These are phyloP conservation scores for Helicorthomorpha holstii DNA, from an alignment of 1,140 invertebrate genomes.

Conservation along the genomic window DNA sequence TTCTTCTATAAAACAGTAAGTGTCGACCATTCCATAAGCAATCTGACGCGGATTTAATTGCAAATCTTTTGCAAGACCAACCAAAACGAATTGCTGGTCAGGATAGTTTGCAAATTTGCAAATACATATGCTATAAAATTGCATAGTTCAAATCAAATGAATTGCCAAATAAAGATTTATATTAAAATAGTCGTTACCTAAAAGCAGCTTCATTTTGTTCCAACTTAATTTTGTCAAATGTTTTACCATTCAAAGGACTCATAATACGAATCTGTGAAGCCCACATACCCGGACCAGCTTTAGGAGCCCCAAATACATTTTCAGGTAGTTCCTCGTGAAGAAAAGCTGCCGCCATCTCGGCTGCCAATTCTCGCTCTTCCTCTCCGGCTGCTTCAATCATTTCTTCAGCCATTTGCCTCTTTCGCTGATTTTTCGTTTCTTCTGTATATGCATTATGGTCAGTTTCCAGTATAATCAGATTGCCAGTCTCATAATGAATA, in stretches of 20 bases:
- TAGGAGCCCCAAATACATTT: slow-evolving; percentile 82
- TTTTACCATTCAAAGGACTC: slow-evolving; percentile 69
- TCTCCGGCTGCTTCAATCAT: slow-evolving; percentile 92
- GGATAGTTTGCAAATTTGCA: slow-evolving; percentile 50
- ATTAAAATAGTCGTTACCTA: slow-evolving; percentile 39
- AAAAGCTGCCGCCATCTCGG: slow-evolving; percentile 93
- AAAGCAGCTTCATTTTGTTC: slow-evolving; percentile 95
- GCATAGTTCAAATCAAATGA: background rate
- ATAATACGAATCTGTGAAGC: slow-evolving; percentile 84
- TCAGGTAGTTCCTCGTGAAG: slow-evolving; percentile 88
- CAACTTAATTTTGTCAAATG: slow-evolving; percentile 58
- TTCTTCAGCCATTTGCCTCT: slow-evolving; percentile 65
- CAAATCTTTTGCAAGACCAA: slow-evolving; percentile 80
- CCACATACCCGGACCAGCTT: slow-evolving; percentile 92
- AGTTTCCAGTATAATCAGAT: slow-evolving; percentile 83
- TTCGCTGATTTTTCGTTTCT: slow-evolving; percentile 80
- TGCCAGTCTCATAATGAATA: slow-evolving; percentile 82
- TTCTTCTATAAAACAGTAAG: slow-evolving; percentile 42
- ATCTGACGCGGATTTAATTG: slow-evolving; percentile 70
- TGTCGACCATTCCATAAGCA: slow-evolving; percentile 64
- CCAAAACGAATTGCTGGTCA: slow-evolving; percentile 53
- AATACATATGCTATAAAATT: slow-evolving; percentile 39
- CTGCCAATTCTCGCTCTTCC: slow-evolving; percentile 83
- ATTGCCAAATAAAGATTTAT: background rate
- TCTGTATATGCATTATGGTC: slow-evolving; percentile 98